Evolutionary conservation across 2,888 invertebrate species (phyloP).

Genomic region (Phoenoteleia sp.): DNA sequence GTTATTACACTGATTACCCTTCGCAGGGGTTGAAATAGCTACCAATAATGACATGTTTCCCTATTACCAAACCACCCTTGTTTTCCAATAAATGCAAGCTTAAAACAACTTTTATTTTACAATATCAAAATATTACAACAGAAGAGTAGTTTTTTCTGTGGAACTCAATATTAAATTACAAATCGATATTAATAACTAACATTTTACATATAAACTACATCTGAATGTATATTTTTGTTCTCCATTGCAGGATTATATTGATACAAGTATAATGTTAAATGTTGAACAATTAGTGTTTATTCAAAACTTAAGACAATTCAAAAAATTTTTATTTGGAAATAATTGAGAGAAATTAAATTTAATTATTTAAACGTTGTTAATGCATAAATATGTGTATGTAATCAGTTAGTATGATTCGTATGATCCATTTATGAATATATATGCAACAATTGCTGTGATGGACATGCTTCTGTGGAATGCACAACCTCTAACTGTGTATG

Average conservation of each 20-base stretch:
- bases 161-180: too few relatives aligned
- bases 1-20: constrained; percentile 70
- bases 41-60: constrained; percentile 79
- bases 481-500: constrained; percentile 81
- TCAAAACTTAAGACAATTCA: too few relatives aligned
- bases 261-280: too few relatives aligned
- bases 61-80: constrained; percentile 86
- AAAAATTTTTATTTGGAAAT: not conserved
- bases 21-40: constrained; percentile 79
- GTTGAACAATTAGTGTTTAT: too few relatives aligned
- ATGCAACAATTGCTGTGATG: constrained; percentile 20
- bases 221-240: too few relatives aligned
- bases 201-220: too few relatives aligned
- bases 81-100: constrained; percentile 86
- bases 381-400: too few relatives aligned
- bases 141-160: too few relatives aligned
- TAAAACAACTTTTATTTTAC: constrained; percentile 35
- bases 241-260: too few relatives aligned
- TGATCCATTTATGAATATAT: not conserved
- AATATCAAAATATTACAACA: not conserved
- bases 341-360: not conserved
- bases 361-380: too few relatives aligned
- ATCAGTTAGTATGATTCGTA: too few relatives aligned
- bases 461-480: constrained; percentile 38
- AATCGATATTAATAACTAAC: too few relatives aligned